A percentile compares a stretch with the other conserved stretches of the same genome.
phyloP scores from a whole-genome alignment of 2,113 vertebrate genomes.

The Lates calcarifer region DNA sequence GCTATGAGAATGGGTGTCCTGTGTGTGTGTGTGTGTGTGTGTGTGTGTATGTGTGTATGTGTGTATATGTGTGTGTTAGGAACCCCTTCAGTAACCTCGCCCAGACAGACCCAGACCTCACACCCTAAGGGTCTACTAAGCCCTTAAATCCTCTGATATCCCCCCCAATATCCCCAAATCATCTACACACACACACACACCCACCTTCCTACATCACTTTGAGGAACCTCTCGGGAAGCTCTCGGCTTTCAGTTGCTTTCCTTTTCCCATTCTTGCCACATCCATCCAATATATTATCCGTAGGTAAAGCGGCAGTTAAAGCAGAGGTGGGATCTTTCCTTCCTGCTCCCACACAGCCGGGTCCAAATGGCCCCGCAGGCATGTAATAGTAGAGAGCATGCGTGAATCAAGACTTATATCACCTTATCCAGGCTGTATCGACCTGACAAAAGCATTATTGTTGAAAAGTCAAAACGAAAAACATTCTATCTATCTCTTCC shows the following conservation, averaged over 20 bases:
- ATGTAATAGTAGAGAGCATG: conserved; percentile 24
- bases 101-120: conserved; percentile 68
- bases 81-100: conserved; percentile 66
- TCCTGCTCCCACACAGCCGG: conserved; percentile 56
- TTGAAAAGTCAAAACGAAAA: conserved; percentile 34
- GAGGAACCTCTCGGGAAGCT: conserved; percentile 67
- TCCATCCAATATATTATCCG: conserved; percentile 62
- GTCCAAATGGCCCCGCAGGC: conserved; percentile 41
- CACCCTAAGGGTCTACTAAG: conserved; percentile 71
- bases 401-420: conserved; percentile 44
- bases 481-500: conserved; percentile 50
- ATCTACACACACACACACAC: conserved; percentile 55
- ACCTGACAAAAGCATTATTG: conserved; percentile 8
- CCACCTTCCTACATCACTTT: conserved; percentile 66
- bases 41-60: conserved; percentile 2
- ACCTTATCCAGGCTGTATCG: conserved; percentile 4
- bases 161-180: conserved; percentile 73
- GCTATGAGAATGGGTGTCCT: conserved; percentile 44
- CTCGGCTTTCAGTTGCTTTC: conserved; percentile 67
- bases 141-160: conserved; percentile 71
- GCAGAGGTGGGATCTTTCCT: conserved; percentile 58
- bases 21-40: conserved; percentile 16
- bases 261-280: conserved; percentile 59
- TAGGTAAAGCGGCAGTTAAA: conserved; percentile 50
- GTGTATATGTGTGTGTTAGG: conserved; percentile 31